phyloP scores from a whole-genome alignment of 2,888 invertebrate species.

The Plagodis pulveraria region DNA sequence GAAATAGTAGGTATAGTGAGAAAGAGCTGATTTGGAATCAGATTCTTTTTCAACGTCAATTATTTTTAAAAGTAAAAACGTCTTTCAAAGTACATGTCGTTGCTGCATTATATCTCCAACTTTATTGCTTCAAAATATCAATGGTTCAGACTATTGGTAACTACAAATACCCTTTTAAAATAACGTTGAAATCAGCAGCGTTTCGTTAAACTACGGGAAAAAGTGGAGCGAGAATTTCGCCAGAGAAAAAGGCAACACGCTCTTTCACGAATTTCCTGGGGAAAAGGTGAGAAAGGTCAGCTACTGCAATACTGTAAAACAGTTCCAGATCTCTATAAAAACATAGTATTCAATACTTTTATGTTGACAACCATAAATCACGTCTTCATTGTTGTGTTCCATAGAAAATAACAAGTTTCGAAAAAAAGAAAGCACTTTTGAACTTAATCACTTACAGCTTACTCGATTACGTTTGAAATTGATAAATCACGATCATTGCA shows the following conservation, averaged over 20 bases:
- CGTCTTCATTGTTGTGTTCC: too few species aligned
- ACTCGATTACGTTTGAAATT: too few species aligned
- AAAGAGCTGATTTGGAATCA: too few species aligned
- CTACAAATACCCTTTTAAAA: slow-evolving; percentile 24
- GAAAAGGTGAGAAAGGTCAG: slow-evolving; percentile 29
- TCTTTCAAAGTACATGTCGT: too few species aligned
- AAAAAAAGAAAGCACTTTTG: too few species aligned
- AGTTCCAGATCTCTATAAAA: slow-evolving; percentile 6
- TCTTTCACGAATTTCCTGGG: slow-evolving; percentile 22
- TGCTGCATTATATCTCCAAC: background rate
- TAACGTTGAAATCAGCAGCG: slow-evolving; percentile 21
- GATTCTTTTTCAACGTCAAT: too few species aligned
- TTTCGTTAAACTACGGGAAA: slow-evolving; percentile 15
- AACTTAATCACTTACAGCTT: too few species aligned
- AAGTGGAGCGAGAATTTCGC: slow-evolving; percentile 22
- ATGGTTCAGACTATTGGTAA: slow-evolving; percentile 16
- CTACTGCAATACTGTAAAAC: background rate
- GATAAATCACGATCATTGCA: too few species aligned
- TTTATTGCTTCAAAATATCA: slow-evolving; percentile 10
- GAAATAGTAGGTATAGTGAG: too few species aligned
- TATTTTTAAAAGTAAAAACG: too few species aligned
- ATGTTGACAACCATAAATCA: background rate
- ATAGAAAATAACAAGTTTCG: too few species aligned
- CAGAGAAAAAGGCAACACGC: slow-evolving; percentile 27
- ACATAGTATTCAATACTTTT: background rate